These are phyloP conservation scores for Glossosoma conforme DNA, from an alignment of 1,140 invertebrate genomes.

Conservation along the genomic window DNA sequence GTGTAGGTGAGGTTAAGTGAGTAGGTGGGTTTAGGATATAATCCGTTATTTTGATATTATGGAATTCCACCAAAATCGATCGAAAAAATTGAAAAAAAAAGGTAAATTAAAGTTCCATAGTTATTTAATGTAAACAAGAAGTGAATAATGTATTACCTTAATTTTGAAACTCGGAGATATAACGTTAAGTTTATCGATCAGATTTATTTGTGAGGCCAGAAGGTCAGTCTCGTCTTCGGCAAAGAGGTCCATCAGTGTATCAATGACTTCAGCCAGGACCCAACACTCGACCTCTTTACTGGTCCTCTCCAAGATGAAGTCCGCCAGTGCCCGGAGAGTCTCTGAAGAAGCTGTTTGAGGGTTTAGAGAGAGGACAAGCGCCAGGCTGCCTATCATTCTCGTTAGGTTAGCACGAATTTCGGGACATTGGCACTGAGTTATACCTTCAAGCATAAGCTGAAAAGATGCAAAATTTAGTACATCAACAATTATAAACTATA, in stretches of 20 bases:
- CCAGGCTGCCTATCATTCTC: slow-evolving; percentile 62
- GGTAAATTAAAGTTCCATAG: slow-evolving; percentile 2
- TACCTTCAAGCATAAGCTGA: slow-evolving; percentile 57
- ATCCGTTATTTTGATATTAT: too few species aligned
- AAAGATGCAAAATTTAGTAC: slow-evolving; percentile 16
- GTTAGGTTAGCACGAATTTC: slow-evolving; percentile 64
- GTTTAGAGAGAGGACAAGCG: slow-evolving; percentile 40
- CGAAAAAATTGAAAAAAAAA: background rate
- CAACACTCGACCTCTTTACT: slow-evolving; percentile 56
- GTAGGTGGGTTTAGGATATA: too few species aligned
- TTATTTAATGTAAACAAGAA: background rate
- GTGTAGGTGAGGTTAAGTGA: too few species aligned
- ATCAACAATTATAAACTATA: background rate
- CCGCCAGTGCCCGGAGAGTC: slow-evolving; percentile 41
- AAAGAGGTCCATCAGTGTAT: slow-evolving; percentile 72
- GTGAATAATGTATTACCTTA: slow-evolving; percentile 55
- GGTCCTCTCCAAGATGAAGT: slow-evolving; percentile 52
- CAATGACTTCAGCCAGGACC: slow-evolving; percentile 68
- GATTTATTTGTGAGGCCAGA: slow-evolving; percentile 56
- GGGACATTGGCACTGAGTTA: slow-evolving; percentile 49
- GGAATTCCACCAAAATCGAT: background rate
- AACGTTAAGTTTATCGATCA: slow-evolving; percentile 54
- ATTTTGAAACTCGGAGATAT: slow-evolving; percentile 59
- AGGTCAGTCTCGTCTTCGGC: slow-evolving; percentile 68
- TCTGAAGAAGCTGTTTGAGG: slow-evolving; percentile 30